A percentile compares a stretch with the other conserved stretches of the same genome.
Conservation (phyloP, 2,113 vertebrate species). For the Brachirus orientalis region DNA sequence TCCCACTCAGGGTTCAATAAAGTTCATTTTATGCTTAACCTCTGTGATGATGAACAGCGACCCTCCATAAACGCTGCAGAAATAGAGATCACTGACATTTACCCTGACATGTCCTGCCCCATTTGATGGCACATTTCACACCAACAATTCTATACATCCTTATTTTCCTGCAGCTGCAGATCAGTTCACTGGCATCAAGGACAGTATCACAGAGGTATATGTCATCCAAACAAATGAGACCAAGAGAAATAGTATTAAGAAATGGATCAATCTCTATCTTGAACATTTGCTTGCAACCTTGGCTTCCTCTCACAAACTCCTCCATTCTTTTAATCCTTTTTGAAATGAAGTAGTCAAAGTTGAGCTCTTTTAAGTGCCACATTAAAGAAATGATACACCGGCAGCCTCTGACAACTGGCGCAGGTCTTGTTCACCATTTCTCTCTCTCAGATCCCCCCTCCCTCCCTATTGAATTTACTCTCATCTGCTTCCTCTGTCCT, state of each 20-base stretch:
- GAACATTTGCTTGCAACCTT: constrained; percentile 10
- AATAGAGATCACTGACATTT: constrained; percentile 51
- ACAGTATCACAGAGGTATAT: background rate
- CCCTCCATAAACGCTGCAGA: constrained; percentile 23
- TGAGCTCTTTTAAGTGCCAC: constrained; percentile 42
- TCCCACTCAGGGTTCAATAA: constrained; percentile 20
- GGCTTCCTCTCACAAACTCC: background rate
- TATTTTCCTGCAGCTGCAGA: background rate
- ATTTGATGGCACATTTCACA: constrained; percentile 25
- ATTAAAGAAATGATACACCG: constrained; percentile 47
- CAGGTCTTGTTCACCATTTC: constrained; percentile 30
- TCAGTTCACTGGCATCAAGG: background rate
- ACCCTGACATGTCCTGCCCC: constrained; percentile 10
- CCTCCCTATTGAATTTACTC: constrained; percentile 38
- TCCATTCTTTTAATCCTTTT: background rate
- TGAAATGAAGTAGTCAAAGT: constrained; percentile 28
- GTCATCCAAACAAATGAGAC: background rate
- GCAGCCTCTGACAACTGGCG: constrained; percentile 33
- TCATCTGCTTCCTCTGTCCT: constrained; percentile 13
- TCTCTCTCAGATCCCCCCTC: constrained; percentile 51
- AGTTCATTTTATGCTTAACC: constrained; percentile 42
- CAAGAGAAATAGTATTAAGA: background rate
- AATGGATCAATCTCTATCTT: constrained; percentile 15
- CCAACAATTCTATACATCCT: background rate
- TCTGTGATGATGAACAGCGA: constrained; percentile 20